Conservation (phyloP, 2,113 vertebrate species). For the Cavia porcellus region DNA sequence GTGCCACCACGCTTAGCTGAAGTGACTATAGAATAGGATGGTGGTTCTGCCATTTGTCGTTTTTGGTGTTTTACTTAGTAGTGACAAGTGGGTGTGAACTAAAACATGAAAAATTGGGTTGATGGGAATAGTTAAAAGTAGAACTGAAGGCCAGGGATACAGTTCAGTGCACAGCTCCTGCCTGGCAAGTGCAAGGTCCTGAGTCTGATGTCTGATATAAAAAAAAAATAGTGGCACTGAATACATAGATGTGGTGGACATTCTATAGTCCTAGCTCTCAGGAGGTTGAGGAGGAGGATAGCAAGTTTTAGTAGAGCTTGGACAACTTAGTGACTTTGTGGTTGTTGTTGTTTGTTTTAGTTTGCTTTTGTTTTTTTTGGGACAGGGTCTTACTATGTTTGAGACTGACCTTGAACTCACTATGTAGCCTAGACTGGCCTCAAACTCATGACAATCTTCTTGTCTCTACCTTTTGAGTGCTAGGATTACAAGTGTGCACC, state of each 20-base stretch:
- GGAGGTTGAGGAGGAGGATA: background rate
- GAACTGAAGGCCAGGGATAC: no score
- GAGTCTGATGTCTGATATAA: no score
- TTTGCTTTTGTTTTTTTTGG: background rate
- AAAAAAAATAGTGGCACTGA: background rate
- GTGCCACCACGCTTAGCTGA: no score
- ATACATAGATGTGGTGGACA: background rate
- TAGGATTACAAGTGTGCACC: background rate
- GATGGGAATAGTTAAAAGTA: background rate
- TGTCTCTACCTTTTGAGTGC: background rate
- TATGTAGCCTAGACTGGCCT: background rate
- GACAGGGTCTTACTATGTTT: background rate
- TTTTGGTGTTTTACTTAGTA: slow-evolving; percentile 10
- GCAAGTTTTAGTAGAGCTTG: background rate
- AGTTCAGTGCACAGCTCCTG: no score
- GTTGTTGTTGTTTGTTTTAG: background rate
- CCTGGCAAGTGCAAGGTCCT: no score
- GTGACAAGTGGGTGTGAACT: background rate
- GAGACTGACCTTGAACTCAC: background rate
- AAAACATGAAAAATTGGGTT: background rate
- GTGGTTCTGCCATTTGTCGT: background rate
- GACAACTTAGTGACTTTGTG: background rate
- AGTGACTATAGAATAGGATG: background rate
- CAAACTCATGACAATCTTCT: background rate
- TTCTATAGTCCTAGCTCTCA: background rate